Evolutionary conservation across 2,797 vertebrate genomes (phyloP).

Genomic region (Malurus splendens): DNA sequence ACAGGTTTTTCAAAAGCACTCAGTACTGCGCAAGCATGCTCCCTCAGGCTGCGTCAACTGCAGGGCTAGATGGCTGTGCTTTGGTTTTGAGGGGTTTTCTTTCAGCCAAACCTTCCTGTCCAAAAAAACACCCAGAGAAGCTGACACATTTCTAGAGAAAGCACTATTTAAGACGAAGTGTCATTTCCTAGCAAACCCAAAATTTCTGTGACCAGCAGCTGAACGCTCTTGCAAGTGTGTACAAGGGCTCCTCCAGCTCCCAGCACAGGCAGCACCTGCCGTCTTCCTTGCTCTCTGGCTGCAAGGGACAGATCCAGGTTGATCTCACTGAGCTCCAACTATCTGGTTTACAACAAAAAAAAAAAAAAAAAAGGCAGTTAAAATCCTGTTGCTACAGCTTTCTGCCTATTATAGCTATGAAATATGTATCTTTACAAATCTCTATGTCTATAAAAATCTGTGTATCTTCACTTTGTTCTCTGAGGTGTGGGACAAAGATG

Average conservation of each 20-base stretch:
- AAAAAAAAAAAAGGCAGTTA: background rate
- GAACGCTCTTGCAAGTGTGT: background rate
- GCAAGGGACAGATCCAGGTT: background rate
- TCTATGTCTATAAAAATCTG: background rate
- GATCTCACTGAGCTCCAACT: background rate
- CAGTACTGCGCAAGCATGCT: fast-evolving
- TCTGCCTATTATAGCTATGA: background rate
- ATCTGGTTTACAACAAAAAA: background rate
- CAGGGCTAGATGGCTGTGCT: background rate
- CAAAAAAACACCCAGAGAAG: background rate
- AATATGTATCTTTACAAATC: background rate
- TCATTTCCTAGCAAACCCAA: background rate
- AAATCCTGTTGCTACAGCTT: background rate
- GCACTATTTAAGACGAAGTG: background rate
- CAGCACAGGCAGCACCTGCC: background rate
- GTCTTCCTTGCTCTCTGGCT: background rate
- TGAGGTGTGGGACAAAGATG: background rate
- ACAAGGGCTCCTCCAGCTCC: background rate
- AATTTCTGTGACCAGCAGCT: background rate
- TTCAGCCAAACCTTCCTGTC: background rate
- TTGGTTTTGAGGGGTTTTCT: background rate
- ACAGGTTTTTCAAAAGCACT: background rate
- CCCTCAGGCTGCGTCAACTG: background rate
- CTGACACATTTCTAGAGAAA: background rate
- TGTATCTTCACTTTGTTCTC: background rate